These are phyloP conservation scores for Patella pellucida DNA, from an alignment of 2,888 invertebrate genomes.

Conservation along the genomic window DNA sequence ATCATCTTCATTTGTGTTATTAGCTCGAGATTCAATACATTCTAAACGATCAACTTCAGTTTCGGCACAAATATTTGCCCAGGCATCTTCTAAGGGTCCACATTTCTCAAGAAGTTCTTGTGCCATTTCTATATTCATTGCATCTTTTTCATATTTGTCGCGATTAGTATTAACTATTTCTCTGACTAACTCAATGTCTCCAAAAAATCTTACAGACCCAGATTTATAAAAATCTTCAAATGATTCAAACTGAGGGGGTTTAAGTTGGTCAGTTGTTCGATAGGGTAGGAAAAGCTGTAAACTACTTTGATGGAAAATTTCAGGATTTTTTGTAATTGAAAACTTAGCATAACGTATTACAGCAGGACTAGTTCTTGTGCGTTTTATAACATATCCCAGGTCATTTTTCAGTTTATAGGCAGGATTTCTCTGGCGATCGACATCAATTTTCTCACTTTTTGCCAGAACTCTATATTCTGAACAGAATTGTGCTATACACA, in stretches of 20 bases:
- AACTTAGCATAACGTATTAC: slow-evolving; percentile 2
- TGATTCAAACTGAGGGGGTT: background rate
- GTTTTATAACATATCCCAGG: slow-evolving; percentile 7
- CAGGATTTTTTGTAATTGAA: background rate
- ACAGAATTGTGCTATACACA: slow-evolving; percentile 17
- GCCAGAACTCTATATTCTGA: slow-evolving; percentile 23
- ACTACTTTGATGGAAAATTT: slow-evolving; percentile 1
- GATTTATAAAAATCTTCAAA: background rate
- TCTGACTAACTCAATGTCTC: background rate
- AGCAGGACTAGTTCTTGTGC: background rate
- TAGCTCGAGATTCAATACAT: background rate
- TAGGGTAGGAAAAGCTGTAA: slow-evolving; percentile 13
- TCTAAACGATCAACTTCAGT: slow-evolving; percentile 4
- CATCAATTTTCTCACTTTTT: background rate
- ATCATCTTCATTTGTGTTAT: slow-evolving; percentile 20
- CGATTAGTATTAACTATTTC: slow-evolving; percentile 3
- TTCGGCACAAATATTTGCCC: slow-evolving; percentile 13
- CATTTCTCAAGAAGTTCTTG: slow-evolving; percentile 30
- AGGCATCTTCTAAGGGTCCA: slow-evolving; percentile 29
- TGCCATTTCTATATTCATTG: slow-evolving; percentile 28
- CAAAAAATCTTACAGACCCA: background rate
- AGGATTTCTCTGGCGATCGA: background rate
- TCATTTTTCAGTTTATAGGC: slow-evolving; percentile 2
- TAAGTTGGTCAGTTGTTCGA: background rate
- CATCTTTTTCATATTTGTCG: background rate